These are phyloP conservation scores for Bradysia coprophila DNA, from an alignment of 1,140 invertebrate species.

Conservation along the genomic window DNA sequence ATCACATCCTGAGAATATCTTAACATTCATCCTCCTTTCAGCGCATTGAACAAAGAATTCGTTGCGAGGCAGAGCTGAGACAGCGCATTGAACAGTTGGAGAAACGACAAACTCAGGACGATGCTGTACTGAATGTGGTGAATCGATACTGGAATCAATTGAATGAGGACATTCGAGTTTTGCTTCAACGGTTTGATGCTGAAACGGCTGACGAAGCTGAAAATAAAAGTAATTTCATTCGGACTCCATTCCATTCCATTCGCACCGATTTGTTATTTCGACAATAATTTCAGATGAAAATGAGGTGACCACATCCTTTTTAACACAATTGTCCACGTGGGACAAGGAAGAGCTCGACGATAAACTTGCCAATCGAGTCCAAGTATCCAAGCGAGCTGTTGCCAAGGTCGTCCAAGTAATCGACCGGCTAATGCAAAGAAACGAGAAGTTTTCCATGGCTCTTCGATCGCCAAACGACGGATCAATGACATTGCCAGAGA, in stretches of 20 bases:
- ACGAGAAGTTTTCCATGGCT: slow-evolving; percentile 77
- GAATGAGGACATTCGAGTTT: slow-evolving; percentile 89
- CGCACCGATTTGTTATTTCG: background rate
- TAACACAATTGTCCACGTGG: slow-evolving; percentile 94
- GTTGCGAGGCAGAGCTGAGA: slow-evolving; percentile 73
- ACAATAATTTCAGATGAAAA: slow-evolving; percentile 61
- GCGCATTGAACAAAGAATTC: slow-evolving; percentile 77
- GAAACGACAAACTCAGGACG: slow-evolving; percentile 91
- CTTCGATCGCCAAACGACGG: slow-evolving; percentile 63
- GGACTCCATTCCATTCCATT: background rate
- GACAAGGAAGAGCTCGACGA: slow-evolving; percentile 94
- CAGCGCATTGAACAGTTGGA: slow-evolving; percentile 92
- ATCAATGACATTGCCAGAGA: slow-evolving; percentile 6
- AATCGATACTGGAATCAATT: slow-evolving; percentile 97
- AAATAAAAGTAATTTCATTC: slow-evolving; percentile 74
- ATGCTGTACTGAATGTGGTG: slow-evolving; percentile 93
- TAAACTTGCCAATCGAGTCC: slow-evolving; percentile 83
- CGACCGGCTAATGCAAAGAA: slow-evolving; percentile 81
- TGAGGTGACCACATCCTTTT: slow-evolving; percentile 89
- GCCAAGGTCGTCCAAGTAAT: slow-evolving; percentile 93
- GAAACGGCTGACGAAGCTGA: slow-evolving; percentile 93
- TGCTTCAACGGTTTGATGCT: slow-evolving; percentile 90
- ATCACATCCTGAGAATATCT: too few species aligned
- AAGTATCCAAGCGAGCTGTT: slow-evolving; percentile 82
- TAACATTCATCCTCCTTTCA: too few species aligned